Conservation (phyloP, 2,113 vertebrate species). For the Narcine bancroftii region DNA sequence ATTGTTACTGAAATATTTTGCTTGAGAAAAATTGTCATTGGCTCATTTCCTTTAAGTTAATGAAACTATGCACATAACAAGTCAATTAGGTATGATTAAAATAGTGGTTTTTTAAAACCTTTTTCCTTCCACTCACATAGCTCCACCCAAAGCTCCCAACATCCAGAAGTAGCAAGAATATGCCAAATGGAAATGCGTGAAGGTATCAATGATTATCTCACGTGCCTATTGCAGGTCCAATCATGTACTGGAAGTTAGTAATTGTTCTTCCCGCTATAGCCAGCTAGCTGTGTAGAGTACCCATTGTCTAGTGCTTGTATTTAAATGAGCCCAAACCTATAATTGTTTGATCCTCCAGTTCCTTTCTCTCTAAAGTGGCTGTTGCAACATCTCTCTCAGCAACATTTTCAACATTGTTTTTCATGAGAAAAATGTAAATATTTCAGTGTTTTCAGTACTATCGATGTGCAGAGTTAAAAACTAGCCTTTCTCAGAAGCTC, state of each 20-base stretch:
- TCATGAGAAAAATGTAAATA: not conserved
- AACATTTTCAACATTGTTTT: not conserved
- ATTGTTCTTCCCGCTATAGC: not conserved
- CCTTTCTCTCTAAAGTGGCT: not conserved
- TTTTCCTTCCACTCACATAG: too few species aligned
- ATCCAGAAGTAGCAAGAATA: not conserved
- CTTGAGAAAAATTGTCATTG: too few species aligned
- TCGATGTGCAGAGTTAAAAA: not conserved
- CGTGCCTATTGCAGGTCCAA: not conserved
- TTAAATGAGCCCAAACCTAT: not conserved
- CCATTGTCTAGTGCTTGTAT: not conserved
- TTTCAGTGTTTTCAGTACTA: not conserved
- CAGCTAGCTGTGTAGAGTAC: not conserved
- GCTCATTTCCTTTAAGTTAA: too few species aligned
- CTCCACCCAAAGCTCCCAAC: too few species aligned
- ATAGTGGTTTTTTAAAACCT: too few species aligned
- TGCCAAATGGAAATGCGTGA: not conserved
- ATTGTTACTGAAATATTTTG: too few species aligned
- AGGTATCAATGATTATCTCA: not conserved
- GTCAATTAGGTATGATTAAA: too few species aligned
- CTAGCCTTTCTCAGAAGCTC: too few species aligned
- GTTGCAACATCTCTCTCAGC: not conserved
- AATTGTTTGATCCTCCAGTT: not conserved
- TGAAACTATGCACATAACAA: too few species aligned
- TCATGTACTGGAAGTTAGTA: not conserved